phyloP scores from a whole-genome alignment of 2,113 vertebrate species.

The Scalopus aquaticus region DNA sequence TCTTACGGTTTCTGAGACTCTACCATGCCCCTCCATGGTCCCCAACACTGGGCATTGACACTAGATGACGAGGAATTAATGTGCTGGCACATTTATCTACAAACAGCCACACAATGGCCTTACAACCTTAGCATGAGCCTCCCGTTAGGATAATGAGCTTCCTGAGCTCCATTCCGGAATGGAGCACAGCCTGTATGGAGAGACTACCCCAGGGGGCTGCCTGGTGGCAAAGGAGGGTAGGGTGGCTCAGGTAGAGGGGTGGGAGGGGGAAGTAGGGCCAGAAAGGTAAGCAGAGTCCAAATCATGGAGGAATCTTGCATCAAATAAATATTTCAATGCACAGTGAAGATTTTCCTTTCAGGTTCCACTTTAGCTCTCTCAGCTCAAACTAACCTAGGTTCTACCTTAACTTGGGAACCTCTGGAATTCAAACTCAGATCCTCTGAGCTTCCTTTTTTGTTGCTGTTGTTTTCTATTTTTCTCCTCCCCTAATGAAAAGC shows the following conservation, averaged over 20 bases:
- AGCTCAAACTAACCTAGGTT: not conserved
- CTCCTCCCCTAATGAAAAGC: not conserved
- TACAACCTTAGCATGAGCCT: not conserved
- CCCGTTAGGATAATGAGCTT: not conserved
- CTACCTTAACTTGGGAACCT: not conserved
- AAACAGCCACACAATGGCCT: not conserved
- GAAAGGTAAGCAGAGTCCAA: not conserved
- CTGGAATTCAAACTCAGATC: conserved; percentile 10
- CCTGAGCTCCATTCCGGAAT: not conserved
- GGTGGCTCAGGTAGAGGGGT: not conserved
- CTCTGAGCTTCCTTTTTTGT: not conserved
- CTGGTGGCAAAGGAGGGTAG: not conserved
- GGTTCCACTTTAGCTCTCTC: not conserved
- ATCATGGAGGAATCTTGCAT: not conserved
- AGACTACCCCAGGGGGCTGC: not conserved
- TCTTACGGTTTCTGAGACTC: not conserved
- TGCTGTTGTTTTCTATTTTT: not conserved
- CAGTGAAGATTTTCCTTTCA: not conserved
- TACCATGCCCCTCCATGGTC: not conserved
- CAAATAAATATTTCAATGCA: not conserved
- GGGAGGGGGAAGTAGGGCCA: not conserved
- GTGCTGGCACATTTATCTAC: not conserved
- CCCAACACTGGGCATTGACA: not conserved
- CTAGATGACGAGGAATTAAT: not conserved
- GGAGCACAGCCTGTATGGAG: not conserved